Percentiles rank a stretch among this genome's conserved stretches.
Evolutionary conservation across 1,140 invertebrate genomes (phyloP).

Genomic region (Ceratitis capitata): DNA sequence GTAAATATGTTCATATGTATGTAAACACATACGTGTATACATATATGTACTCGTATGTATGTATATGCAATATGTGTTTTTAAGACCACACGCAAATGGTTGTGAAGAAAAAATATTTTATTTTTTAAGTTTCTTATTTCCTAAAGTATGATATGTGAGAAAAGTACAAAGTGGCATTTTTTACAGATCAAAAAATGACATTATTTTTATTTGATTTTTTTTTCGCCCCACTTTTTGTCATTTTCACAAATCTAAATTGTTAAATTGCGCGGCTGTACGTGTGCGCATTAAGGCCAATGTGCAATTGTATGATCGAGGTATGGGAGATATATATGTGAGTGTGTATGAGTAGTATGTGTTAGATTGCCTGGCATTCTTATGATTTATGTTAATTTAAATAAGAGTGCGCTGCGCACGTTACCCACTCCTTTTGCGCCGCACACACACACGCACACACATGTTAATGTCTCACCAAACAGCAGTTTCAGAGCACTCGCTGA

Average conservation of each 20-base stretch:
- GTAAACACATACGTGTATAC: too few relatives aligned
- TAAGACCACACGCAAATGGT: neutral
- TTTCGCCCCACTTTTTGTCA: too few relatives aligned
- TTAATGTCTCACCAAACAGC: neutral
- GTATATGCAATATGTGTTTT: too few relatives aligned
- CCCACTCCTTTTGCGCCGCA: neutral
- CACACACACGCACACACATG: neutral
- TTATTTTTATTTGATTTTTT: neutral
- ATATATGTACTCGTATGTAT: too few relatives aligned
- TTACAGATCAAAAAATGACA: neutral
- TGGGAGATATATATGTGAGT: neutral
- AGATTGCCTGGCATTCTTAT: constrained; percentile 26
- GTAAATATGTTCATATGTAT: neutral
- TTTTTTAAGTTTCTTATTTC: neutral
- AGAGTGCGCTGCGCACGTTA: constrained; percentile 20
- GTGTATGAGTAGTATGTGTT: neutral
- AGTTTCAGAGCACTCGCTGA: neutral
- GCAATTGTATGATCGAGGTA: neutral
- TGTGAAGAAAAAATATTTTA: neutral
- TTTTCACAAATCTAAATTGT: neutral
- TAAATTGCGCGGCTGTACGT: constrained; percentile 22
- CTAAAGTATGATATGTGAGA: constrained; percentile 10
- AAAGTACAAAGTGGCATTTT: constrained; percentile 38
- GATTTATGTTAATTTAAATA: constrained; percentile 44
- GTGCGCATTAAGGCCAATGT: constrained; percentile 6